Conservation (phyloP, 2,113 vertebrate genomes). For the Vanacampus margaritifer region DNA sequence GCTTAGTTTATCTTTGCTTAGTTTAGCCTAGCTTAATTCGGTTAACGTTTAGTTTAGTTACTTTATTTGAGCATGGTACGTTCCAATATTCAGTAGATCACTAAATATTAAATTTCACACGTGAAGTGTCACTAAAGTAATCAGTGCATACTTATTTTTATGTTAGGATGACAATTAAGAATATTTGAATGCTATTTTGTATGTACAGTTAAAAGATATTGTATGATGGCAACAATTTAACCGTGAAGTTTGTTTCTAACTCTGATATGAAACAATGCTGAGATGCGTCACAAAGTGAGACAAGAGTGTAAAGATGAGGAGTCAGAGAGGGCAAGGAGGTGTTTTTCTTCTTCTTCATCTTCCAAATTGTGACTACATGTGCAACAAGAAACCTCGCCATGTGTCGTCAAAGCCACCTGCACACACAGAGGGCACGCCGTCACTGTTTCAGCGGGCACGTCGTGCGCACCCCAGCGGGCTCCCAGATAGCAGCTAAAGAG, state of each 20-base stretch:
- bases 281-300: conserved; percentile 21
- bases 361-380: conserved; percentile 29
- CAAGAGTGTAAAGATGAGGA: not conserved
- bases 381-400: conserved; percentile 52
- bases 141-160: no score
- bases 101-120: no score
- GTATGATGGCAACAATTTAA: no score
- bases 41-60: no score
- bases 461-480: conserved; percentile 63
- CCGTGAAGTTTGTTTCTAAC: not conserved
- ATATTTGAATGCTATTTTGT: no score
- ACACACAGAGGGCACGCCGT: conserved; percentile 63
- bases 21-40: no score
- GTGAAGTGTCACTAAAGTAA: no score
- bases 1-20: no score
- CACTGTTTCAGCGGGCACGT: conserved; percentile 64
- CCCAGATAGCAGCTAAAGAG: conserved; percentile 77
- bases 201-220: no score
- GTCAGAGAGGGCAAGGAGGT: conserved; percentile 17
- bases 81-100: no score
- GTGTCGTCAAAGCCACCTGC: conserved; percentile 65
- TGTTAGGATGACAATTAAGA: no score
- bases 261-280: not conserved
- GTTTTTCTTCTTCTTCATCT: conserved; percentile 5
- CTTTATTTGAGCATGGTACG: no score